Percentiles rank a stretch among this genome's conserved stretches.
Evolutionary conservation across 2,113 vertebrate genomes (phyloP).

Genomic region (Enhydra lutris): DNA sequence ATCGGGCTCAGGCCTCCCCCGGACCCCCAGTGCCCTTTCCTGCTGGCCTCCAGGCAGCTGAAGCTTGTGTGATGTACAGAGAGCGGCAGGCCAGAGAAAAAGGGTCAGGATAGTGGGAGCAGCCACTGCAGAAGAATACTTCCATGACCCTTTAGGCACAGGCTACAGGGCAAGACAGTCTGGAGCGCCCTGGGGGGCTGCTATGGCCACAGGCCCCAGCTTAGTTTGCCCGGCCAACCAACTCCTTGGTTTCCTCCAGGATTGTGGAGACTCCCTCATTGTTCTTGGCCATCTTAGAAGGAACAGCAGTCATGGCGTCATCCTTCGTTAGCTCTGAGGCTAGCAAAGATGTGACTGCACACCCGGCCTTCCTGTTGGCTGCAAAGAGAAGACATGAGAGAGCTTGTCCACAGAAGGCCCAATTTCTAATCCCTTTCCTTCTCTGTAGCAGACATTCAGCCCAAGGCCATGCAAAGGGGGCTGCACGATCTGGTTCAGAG

Average conservation of each 20-base stretch:
- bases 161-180: constrained; percentile 49
- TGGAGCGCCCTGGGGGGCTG: background rate
- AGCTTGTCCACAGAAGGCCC: background rate
- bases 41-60: constrained; percentile 51
- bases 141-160: background rate
- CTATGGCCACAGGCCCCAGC: background rate
- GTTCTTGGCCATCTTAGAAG: constrained; percentile 56
- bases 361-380: constrained; percentile 90
- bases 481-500: background rate
- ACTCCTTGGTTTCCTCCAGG: constrained; percentile 53
- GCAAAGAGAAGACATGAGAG: constrained; percentile 52
- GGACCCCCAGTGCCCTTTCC: background rate
- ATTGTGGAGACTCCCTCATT: constrained; percentile 2
- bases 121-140: background rate
- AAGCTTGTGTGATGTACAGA: constrained; percentile 50
- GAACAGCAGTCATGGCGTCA: constrained; percentile 67
- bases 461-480: constrained; percentile 1
- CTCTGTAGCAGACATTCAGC: background rate
- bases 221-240: constrained; percentile 68
- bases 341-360: constrained; percentile 89
- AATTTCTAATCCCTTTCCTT: background rate
- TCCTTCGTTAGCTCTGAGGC: constrained; percentile 91
- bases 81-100: constrained; percentile 15
- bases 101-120: background rate
- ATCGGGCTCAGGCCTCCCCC: background rate